Evolutionary conservation across 2,113 vertebrate genomes (phyloP).

Genomic region (Laterallus jamaicensis): DNA sequence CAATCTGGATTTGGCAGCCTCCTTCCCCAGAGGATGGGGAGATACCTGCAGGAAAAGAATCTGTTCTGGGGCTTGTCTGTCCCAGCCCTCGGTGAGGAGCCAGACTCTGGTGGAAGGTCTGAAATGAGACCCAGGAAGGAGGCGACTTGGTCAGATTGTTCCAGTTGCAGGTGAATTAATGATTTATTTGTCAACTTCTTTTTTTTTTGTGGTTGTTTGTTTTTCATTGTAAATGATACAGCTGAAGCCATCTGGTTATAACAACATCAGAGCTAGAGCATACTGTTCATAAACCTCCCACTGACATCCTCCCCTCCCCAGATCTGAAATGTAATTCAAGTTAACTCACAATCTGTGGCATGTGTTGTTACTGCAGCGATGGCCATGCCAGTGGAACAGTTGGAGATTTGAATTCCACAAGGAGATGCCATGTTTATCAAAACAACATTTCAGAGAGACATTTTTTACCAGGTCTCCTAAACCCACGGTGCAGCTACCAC

Average conservation of each 20-base stretch:
- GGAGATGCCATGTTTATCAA: constrained; percentile 71
- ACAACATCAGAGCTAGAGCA: constrained; percentile 72
- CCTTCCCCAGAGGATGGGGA: neutral
- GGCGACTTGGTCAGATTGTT: neutral
- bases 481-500: neutral
- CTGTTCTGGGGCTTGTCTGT: neutral
- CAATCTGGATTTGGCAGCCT: neutral
- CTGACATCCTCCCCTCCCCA: constrained; percentile 62
- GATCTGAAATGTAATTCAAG: constrained; percentile 70
- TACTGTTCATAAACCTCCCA: constrained; percentile 74
- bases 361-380: constrained; percentile 60
- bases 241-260: constrained; percentile 76
- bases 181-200: neutral
- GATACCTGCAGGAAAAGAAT: neutral
- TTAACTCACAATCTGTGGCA: constrained; percentile 63
- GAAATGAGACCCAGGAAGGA: neutral
- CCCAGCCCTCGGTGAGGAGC: neutral
- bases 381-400: constrained; percentile 73
- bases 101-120: neutral
- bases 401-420: constrained; percentile 70
- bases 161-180: neutral
- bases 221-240: constrained; percentile 64
- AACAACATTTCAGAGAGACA: constrained; percentile 49
- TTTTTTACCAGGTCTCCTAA: constrained; percentile 10
- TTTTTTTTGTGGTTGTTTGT: neutral